Conservation (phyloP, 2,797 vertebrate species). For the Onychomys arenicola region DNA sequence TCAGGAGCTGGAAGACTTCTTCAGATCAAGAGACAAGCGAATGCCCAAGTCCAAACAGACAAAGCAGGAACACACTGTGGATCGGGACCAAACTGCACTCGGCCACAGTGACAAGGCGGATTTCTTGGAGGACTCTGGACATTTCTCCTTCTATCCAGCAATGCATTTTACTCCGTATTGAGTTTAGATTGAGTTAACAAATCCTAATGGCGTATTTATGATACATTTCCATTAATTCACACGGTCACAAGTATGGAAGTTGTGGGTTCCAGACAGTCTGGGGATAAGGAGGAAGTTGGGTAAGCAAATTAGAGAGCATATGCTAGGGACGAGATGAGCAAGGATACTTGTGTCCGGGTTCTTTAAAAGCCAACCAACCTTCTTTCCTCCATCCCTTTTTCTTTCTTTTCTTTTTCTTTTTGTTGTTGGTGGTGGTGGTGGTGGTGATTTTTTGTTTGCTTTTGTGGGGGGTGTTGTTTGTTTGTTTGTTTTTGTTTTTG, state of each 20-base stretch:
- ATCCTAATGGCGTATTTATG: conserved; percentile 12
- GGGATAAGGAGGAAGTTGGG: conserved; percentile 12
- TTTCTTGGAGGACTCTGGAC: neutral
- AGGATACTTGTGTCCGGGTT: neutral
- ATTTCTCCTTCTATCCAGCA: conserved; percentile 7
- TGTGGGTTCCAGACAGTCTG: conserved; percentile 59
- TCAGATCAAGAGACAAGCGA: neutral
- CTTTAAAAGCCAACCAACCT: neutral
- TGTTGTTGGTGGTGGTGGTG: neutral
- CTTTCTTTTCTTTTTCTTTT: neutral
- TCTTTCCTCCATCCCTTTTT: neutral
- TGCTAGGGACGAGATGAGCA: neutral
- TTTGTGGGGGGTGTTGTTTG: no score
- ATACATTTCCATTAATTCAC: conserved; percentile 46
- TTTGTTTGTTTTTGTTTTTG: no score
- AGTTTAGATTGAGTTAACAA: conserved; percentile 27
- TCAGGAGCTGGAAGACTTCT: neutral
- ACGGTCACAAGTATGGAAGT: conserved; percentile 8
- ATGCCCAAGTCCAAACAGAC: fast-evolving
- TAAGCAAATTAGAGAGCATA: conserved; percentile 41
- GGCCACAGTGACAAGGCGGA: neutral
- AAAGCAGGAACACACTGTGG: neutral
- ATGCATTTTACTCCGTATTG: conserved; percentile 1
- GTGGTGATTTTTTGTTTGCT: neutral
- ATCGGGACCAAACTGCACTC: neutral